Percentiles rank a stretch among this genome's conserved stretches.
Conservation (phyloP, 2,113 vertebrate genomes). For the Nothocercus julius region DNA sequence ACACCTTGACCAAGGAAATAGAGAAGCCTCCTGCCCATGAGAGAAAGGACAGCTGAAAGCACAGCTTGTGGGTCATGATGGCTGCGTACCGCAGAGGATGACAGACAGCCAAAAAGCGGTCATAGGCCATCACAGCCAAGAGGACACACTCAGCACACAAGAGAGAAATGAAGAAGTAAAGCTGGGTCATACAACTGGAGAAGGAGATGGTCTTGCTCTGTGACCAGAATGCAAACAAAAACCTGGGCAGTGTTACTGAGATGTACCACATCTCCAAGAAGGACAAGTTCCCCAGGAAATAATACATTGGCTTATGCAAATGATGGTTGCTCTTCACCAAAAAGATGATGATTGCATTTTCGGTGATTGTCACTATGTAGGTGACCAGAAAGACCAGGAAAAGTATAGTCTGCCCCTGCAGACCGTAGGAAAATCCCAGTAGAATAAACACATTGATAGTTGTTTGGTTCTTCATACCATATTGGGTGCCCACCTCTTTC, state of each 20-base stretch:
- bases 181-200: slow-evolving; percentile 61
- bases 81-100: neutral
- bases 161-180: slow-evolving; percentile 71
- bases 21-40: slow-evolving; percentile 8
- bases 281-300: slow-evolving; percentile 43
- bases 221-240: slow-evolving; percentile 55
- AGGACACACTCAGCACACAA: slow-evolving; percentile 69
- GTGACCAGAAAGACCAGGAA: slow-evolving; percentile 46
- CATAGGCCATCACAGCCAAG: neutral
- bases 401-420: slow-evolving; percentile 35
- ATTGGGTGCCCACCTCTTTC: neutral
- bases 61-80: neutral
- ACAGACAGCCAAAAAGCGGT: neutral
- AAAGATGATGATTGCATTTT: slow-evolving; percentile 63
- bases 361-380: slow-evolving; percentile 46
- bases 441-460: slow-evolving; percentile 57
- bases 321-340: slow-evolving; percentile 29
- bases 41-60: neutral
- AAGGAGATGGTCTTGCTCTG: slow-evolving; percentile 65
- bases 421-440: slow-evolving; percentile 51
- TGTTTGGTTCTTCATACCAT: slow-evolving; percentile 8
- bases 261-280: slow-evolving; percentile 52
- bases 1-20: neutral
- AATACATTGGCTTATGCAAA: slow-evolving; percentile 70
- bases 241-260: slow-evolving; percentile 43